phyloP scores from a whole-genome alignment of 1,140 invertebrate genomes.

The Holcopasites calliopsidis region DNA sequence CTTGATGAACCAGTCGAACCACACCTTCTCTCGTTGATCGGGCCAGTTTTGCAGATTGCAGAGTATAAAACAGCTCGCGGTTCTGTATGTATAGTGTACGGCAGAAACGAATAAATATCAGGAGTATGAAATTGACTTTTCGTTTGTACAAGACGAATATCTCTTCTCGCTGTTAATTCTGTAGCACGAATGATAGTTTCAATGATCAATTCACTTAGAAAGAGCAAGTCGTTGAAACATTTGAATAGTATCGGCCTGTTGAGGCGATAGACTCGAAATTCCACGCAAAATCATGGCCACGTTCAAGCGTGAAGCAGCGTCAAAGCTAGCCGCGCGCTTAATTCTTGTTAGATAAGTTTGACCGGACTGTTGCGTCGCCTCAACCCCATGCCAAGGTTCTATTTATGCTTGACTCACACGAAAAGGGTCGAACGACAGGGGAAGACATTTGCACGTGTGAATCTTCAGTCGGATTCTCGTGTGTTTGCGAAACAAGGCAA shows the following conservation, averaged over 20 bases:
- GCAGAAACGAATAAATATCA: too few relatives aligned
- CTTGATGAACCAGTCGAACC: conserved; percentile 42
- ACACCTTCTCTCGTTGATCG: background rate
- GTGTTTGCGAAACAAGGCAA: conserved; percentile 44
- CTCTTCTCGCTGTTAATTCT: background rate
- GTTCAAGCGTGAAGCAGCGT: background rate
- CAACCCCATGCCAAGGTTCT: background rate
- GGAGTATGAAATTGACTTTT: too few relatives aligned
- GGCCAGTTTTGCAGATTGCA: too few relatives aligned
- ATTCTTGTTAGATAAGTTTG: background rate
- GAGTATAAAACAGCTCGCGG: too few relatives aligned
- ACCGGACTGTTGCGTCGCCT: too few relatives aligned
- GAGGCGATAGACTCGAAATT: background rate
- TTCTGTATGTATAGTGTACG: too few relatives aligned
- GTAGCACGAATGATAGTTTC: background rate
- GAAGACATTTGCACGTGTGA: background rate
- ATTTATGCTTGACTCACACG: conserved; percentile 13
- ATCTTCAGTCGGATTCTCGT: conserved; percentile 1
- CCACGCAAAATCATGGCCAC: background rate
- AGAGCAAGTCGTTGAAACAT: background rate
- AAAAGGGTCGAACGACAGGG: background rate
- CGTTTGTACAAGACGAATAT: too few relatives aligned
- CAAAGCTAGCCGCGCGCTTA: background rate
- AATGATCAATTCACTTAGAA: background rate
- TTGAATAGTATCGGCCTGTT: too few relatives aligned